Base-by-base conservation (phyloP, 64 coral and sea anemone species). In the Montipora cactus region DNA sequence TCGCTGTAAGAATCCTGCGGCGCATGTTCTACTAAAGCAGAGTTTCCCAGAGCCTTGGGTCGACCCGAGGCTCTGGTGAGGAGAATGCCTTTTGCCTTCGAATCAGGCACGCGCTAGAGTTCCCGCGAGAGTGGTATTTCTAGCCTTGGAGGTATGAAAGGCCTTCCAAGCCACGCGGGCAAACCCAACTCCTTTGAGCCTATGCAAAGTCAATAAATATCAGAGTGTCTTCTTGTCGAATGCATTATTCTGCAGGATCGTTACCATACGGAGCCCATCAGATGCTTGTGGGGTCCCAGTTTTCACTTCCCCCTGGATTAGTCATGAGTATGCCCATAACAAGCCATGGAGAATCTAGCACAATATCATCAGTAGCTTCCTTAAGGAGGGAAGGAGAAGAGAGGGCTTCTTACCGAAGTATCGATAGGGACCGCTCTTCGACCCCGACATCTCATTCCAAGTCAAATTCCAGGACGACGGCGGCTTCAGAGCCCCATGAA, bases 241-340 rank as follows among this genome's bases (percentile, higher is more conserved):
- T 57, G 59, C 3, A 64, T 64, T 64, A 12, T 16, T 15, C 6
- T 49, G 1, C 46, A 50, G 81, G 81, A 9, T 9, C 66, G 22
- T 7, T 70, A 21, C 82, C 82, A 19, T 86, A 50, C 22, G 46
- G 61, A 16, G 64, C 79, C 28, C 79, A 81, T 62, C 79, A 81
- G 79, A 81, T 81, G 79, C 57, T 81, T 4, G 21, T 81, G 4
- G 57, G 82, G 11, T 47, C 62, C 12, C 82, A 70, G 82, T 71
- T 86, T 64, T 3, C 82, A 0, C 46, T 86, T 10, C 66, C 44
- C 10, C 62, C 82, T 50, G 83, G 84, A 16, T n/a, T 80, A 9
- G 76, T 93, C 58, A 88, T 87, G n/a, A 81, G 73, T 12, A 84
- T 87, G 64, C 86, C 84, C 47, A 69, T 93, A 12, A 46, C 52